phyloP scores from a whole-genome alignment of 2,888 invertebrate genomes.

The Elegia similella region DNA sequence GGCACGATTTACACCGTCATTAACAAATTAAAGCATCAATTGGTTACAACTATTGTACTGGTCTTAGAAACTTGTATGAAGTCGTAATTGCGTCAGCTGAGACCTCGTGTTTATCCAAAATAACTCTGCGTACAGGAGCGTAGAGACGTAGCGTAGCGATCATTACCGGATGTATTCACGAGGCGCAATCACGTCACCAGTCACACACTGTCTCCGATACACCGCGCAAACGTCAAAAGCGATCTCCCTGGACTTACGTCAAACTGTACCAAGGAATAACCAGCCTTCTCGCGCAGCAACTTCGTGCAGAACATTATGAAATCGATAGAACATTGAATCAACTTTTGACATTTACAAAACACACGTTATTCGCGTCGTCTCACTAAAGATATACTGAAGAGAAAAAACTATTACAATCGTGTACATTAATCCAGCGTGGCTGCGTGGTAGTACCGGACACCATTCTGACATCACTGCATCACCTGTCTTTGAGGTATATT shows the following conservation, averaged over 20 bases:
- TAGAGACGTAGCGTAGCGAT: conserved; percentile 34
- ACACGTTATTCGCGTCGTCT: conserved; percentile 71
- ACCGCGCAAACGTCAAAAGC: conserved; percentile 71
- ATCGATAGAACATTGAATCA: conserved; percentile 39
- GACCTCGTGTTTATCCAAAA: conserved; percentile 20
- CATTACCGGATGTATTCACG: conserved; percentile 34
- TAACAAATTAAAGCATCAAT: no score
- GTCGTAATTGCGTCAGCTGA: conserved; percentile 22
- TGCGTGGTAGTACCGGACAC: conserved; percentile 54
- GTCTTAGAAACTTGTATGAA: not conserved
- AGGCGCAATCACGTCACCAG: conserved; percentile 49
- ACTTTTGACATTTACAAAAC: conserved; percentile 76
- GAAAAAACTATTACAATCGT: conserved; percentile 74
- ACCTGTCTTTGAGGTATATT: conserved; percentile 12
- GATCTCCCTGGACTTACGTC: conserved; percentile 62
- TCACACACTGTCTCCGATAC: conserved; percentile 45
- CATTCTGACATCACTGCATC: conserved; percentile 68
- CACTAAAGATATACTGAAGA: conserved; percentile 76
- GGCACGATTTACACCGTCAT: no score
- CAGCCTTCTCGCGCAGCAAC: conserved; percentile 66
- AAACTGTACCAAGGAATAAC: conserved; percentile 63
- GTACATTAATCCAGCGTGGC: conserved; percentile 71
- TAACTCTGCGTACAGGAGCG: conserved; percentile 21
- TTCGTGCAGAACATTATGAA: conserved; percentile 50
- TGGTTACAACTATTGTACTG: no score